Evolutionary conservation across 2,888 invertebrate genomes (phyloP).

Genomic region (Phaonia tiefii): DNA sequence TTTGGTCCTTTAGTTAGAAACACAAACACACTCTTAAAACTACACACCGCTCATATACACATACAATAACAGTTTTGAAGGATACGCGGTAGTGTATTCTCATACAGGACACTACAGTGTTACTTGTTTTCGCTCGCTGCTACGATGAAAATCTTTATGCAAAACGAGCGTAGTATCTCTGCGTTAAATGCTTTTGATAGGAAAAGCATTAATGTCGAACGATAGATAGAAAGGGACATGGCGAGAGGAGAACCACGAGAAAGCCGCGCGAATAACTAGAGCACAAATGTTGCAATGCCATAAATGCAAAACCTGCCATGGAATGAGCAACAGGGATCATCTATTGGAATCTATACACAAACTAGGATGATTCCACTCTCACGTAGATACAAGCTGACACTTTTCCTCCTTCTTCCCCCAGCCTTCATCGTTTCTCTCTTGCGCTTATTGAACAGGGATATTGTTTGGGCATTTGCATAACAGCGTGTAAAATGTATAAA

Average conservation of each 20-base stretch:
- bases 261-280: constrained; percentile 56
- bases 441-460: too few species aligned
- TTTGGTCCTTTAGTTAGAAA: constrained; percentile 39
- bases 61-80: too few species aligned
- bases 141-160: not conserved
- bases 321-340: constrained; percentile 65
- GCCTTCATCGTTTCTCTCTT: too few species aligned
- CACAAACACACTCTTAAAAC: not conserved
- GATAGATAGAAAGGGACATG: constrained; percentile 16
- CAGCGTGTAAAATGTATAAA: constrained; percentile 59
- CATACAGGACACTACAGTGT: too few species aligned
- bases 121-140: too few species aligned
- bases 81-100: too few species aligned
- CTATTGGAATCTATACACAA: constrained; percentile 28
- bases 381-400: too few species aligned
- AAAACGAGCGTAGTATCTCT: constrained; percentile 24
- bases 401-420: too few species aligned
- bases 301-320: constrained; percentile 65
- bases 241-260: constrained; percentile 11
- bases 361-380: not conserved
- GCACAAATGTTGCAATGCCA: constrained; percentile 63
- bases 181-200: constrained; percentile 53
- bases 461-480: constrained; percentile 56
- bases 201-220: constrained; percentile 58
- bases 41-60: too few species aligned